Conservation (phyloP, 2,797 vertebrate genomes). For the Clarias pachynema region DNA sequence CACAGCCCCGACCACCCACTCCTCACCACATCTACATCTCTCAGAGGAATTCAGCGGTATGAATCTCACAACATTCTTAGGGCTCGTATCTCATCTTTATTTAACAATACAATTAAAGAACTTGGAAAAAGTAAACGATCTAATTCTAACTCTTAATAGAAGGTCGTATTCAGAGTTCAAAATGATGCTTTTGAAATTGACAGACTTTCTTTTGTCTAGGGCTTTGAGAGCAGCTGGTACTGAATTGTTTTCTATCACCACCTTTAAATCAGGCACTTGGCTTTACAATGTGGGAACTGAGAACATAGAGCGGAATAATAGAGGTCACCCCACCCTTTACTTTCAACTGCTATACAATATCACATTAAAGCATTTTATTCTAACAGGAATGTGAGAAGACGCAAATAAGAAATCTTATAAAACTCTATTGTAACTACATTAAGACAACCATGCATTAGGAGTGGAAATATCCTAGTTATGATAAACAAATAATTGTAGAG, state of each 20-base stretch:
- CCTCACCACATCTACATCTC: background rate
- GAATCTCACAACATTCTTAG: background rate
- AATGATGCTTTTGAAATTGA: background rate
- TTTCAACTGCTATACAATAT: background rate
- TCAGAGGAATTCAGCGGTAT: too few species aligned
- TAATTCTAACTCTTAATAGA: background rate
- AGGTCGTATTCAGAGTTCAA: slow-evolving; percentile 28
- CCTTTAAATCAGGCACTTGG: background rate
- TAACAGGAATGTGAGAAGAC: background rate
- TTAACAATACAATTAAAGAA: background rate
- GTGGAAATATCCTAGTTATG: background rate
- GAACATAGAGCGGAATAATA: background rate
- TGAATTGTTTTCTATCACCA: background rate
- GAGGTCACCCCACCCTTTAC: background rate
- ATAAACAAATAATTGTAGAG: background rate
- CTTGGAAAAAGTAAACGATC: too few species aligned
- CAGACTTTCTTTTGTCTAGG: background rate
- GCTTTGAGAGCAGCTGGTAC: background rate
- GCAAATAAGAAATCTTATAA: background rate
- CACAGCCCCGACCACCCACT: slow-evolving; percentile 30
- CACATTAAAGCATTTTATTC: background rate
- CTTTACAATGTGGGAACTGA: background rate
- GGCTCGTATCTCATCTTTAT: background rate
- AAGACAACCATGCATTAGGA: background rate
- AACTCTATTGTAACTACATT: background rate